Evolutionary conservation across 2,113 vertebrate species (phyloP), one percentile per base, ranked within the genome.

Genomic region (Myxocyprinus asiaticus): DNA sequence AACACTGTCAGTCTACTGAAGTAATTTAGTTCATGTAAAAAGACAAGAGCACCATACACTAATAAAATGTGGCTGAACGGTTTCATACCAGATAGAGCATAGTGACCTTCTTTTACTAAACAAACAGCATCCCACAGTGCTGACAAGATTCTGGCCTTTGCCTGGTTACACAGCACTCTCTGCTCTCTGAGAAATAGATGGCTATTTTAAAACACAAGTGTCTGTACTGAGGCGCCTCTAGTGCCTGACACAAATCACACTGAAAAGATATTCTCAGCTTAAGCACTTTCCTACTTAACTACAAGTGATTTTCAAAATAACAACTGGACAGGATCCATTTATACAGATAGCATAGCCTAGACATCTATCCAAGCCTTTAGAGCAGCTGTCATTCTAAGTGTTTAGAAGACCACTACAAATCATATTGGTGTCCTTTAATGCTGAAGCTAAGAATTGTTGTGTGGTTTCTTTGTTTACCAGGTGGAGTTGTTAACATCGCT

Each of bases 401-500:
- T 33, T 33, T 33, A 33, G 22, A 33, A 33, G 22, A 33, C 22
- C 22, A 33, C 22, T 33, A 33, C 22, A 33, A 33, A 33, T 1
- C 22, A 33, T 33, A 33, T 33, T 33, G 22, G 22, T 33, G 22
- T 33, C 22, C 22, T 33, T 33, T 1, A 33, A 33, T 33, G 22
- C 22, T 33, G 3, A 33, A 33, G 22, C 22, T 33, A 33, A 33
- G 22, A 33, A 33, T 33, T 33, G 22, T 33, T 33, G 22, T 33
- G 22, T 33, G 22, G 22, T 33, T 33, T 78, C n/a, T 78, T 15
- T 82, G 58, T 75, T 9, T 83, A 53, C 79, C 90, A 98, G 97
- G 90, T 96, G 84, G 93, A 96, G 86, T 76, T 95, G 68, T 83
- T 98, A 42, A 88, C 84, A 42, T 96, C 96, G 5, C 86, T 93